phyloP scores from a whole-genome alignment of 2,888 invertebrate species.

The Geophilus truncorum region DNA sequence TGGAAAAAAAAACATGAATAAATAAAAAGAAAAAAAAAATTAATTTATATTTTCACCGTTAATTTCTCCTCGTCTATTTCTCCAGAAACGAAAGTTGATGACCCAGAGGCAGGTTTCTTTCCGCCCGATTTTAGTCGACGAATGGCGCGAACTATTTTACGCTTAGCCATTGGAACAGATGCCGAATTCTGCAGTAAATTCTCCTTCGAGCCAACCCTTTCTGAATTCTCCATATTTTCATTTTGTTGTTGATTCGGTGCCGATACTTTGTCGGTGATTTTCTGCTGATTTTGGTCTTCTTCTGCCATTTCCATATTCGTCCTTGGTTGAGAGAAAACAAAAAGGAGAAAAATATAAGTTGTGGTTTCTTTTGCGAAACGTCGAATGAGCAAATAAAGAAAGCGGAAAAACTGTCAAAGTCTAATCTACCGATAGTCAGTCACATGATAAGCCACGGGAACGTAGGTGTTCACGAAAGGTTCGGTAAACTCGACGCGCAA shows the following conservation, averaged over 20 bases:
- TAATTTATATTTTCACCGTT: background rate
- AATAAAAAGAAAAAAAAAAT: slow-evolving; percentile 37
- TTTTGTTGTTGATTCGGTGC: slow-evolving; percentile 25
- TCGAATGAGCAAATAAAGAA: too few relatives aligned
- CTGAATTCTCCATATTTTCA: background rate
- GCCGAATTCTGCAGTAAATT: background rate
- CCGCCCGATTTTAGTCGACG: slow-evolving; percentile 40
- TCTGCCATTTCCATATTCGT: too few relatives aligned
- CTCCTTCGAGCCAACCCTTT: slow-evolving; percentile 2
- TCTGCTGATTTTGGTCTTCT: too few relatives aligned
- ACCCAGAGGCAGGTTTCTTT: slow-evolving; percentile 22
- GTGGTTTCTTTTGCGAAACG: too few relatives aligned
- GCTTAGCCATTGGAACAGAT: background rate
- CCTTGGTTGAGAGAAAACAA: too few relatives aligned
- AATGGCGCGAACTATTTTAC: background rate
- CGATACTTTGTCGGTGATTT: too few relatives aligned
- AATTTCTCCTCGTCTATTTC: slow-evolving; percentile 33
- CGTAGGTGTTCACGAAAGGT: slow-evolving; percentile 60
- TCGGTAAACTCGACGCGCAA: slow-evolving; percentile 62
- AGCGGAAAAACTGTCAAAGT: too few relatives aligned
- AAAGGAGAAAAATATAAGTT: too few relatives aligned
- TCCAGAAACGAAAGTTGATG: background rate
- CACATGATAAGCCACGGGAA: slow-evolving; percentile 53
- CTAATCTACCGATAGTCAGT: background rate
- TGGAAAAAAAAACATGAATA: background rate